Base-by-base conservation (phyloP, 2,797 vertebrate genomes). In the Morelia viridis region DNA sequence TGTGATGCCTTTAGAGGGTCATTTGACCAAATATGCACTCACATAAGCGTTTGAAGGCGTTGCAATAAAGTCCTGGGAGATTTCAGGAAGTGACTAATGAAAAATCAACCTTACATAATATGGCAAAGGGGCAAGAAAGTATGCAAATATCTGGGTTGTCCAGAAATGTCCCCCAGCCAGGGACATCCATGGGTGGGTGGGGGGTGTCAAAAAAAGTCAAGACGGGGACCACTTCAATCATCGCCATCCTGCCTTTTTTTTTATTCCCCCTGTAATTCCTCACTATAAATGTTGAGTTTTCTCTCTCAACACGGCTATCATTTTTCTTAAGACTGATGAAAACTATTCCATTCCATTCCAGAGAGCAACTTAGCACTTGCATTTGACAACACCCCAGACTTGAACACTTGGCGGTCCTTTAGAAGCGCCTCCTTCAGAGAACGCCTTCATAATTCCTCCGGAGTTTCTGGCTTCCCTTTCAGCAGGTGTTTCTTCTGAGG, bases 401-500 rank as follows among this genome's bases (percentile, higher is more conserved):
- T 4, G 2, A 13, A 46, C 7, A 68, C 31, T 26, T 9, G 3
- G 31, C 41, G 2, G 92, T 56, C 84, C 24, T 10, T 31, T 1
- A 71, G 35, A 88, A 0, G 17, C 53, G 13, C 12, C 35, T 17
- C 0, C 7, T 28, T 58, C 65, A 28, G 26, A 89, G 4, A 90
- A 60, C 35, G 2, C 7, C 65, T 90, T 90, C 41, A 98, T 17
- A 92, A 35, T 56, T 98, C 98, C 28, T 96, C 93, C 22, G 95
- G 94, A 85, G 94, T 92, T 86, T 97, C 97, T 0, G 95, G 94
- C 92, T 97, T 97, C 85, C 95, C 97, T 95, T 98, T 98, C 88
- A 97, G 93, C 71, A 97, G 89, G 89, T 99, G 98, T 92, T 98
- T 99, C 97, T 99, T 99, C 97, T 98, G 97, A 9, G 98, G 98